A percentile compares a stretch with the other conserved stretches of the same genome.
Evolutionary conservation across 2,113 vertebrate species (phyloP).

Genomic region (Muscicapa adusta): DNA sequence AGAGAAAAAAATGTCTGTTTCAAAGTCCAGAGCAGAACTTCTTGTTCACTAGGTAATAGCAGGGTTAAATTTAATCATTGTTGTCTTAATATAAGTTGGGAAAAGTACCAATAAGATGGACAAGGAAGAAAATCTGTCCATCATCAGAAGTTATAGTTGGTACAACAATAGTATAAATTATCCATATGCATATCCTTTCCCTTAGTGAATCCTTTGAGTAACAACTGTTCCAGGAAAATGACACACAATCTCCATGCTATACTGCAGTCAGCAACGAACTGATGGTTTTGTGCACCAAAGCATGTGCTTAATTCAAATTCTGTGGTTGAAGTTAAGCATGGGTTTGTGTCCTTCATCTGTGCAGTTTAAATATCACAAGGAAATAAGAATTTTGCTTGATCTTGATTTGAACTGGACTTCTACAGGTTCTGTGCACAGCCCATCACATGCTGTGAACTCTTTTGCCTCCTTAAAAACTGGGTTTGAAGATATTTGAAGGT

Average conservation of each 20-base stretch:
- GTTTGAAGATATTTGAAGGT: background rate
- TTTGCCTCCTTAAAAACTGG: background rate
- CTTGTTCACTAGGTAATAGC: background rate
- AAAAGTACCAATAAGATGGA: background rate
- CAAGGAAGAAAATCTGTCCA: background rate
- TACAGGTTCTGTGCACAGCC: background rate
- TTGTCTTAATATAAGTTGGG: background rate
- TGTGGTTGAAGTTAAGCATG: background rate
- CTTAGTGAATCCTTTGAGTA: background rate
- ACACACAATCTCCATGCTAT: too few species aligned
- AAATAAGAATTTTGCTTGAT: background rate
- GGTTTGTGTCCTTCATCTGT: background rate
- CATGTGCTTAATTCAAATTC: background rate
- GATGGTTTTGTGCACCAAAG: background rate
- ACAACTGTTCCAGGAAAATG: background rate
- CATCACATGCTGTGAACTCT: background rate
- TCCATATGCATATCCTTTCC: background rate
- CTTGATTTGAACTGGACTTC: background rate
- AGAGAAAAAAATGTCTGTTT: background rate
- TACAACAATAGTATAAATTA: background rate
- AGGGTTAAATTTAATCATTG: background rate
- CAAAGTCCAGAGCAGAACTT: background rate
- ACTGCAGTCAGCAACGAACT: background rate
- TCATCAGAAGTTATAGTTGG: background rate
- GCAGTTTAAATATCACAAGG: background rate